Base-by-base conservation (phyloP, 2,797 vertebrate species). In the Coracias cyanogaster region DNA sequence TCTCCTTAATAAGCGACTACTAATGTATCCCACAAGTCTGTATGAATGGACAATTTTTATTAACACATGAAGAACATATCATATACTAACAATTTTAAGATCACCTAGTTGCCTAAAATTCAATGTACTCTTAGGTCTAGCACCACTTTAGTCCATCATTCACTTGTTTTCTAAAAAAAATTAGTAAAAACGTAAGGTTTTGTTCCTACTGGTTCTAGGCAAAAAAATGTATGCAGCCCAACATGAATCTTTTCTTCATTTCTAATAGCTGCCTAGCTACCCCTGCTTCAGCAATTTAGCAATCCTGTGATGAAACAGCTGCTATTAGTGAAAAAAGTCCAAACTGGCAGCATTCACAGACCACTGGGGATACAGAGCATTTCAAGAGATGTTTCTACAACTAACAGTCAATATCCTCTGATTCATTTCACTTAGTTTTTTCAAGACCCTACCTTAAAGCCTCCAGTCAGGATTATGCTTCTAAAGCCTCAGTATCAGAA, bases 251-350 rank as follows among this genome's bases (percentile, higher is more conserved):
- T 85, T 62, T 11, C 74, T 79, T 72, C 57, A 83, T 54, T 86
- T 90, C 9, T 12, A 77, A 73, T 15, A 82, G 62, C 67, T 90
- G 86, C 60, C 70, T 77, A 64, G 37, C 67, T 81, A 58, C 31
- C 55, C 60, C 79, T 3, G 4, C 51, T 77, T 79, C 67, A 94
- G 55, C 31, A 62, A 67, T 66, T 81, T 80, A 96, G 69, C 81
- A 90, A 82, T 14, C 51, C 74, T 80, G 55, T 45, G 81, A 77
- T 7, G 31, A 81, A 95, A 93, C 92, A 94, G 90, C 88, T 94
- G 87, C 69, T 94, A 0, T 29, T 60, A 24, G 54, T 46, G 69
- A 84, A 76, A 76, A 37, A 70, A 55, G 26, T 84, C 60, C 86
- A 81, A 82, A 80, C 74, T 82, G 74, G 86, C 71, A 96, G 83